Percentiles rank a stretch among this genome's conserved stretches.
Conservation (phyloP, 2,797 vertebrate species). For the Anomalospiza imberbis region DNA sequence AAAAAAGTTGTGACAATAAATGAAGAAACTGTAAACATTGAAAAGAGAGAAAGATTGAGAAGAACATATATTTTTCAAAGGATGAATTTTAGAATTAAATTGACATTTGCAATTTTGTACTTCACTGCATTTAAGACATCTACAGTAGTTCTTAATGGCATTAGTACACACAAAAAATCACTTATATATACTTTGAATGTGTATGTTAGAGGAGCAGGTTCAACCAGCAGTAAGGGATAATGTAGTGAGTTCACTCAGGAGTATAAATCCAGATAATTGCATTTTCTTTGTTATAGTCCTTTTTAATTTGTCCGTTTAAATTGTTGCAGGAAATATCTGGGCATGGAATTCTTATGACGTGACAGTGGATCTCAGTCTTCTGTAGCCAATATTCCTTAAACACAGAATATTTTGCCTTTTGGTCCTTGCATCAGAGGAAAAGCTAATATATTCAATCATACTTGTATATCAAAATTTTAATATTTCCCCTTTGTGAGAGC, state of each 20-base stretch:
- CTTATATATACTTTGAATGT: rapidly evolving
- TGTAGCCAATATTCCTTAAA: not conserved
- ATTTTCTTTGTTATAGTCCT: not conserved
- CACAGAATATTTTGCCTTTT: not conserved
- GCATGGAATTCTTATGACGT: not conserved
- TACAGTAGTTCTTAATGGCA: not conserved
- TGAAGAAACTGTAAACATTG: not conserved
- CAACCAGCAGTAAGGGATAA: not conserved
- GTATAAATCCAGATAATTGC: not conserved
- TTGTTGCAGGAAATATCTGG: not conserved
- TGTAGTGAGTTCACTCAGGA: not conserved
- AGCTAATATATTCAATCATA: not conserved
- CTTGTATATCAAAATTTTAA: not conserved
- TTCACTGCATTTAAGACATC: not conserved
- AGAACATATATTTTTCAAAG: not conserved
- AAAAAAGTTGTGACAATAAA: not conserved
- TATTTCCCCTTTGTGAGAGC: not conserved
- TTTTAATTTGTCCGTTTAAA: not conserved
- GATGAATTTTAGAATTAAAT: not conserved
- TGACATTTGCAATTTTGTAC: not conserved
- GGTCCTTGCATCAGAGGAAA: not conserved
- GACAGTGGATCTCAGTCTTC: not conserved
- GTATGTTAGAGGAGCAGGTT: not conserved
- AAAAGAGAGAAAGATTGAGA: not conserved
- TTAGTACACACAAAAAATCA: not conserved